Evolutionary conservation across 2,113 vertebrate genomes (phyloP).

Genomic region (Osmerus mordax): DNA sequence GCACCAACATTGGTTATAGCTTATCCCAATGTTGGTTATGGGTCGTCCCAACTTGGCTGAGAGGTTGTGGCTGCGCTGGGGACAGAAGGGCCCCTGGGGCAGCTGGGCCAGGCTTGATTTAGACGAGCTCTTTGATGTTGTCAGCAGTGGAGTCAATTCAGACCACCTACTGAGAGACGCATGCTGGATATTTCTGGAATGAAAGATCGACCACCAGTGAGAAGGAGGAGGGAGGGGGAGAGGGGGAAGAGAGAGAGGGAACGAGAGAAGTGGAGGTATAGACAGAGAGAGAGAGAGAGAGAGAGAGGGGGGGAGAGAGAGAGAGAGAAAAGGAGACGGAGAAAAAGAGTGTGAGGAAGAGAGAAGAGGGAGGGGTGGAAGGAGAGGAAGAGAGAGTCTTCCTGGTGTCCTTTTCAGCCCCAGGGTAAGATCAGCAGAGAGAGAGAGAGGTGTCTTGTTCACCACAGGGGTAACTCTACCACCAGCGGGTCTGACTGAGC

Average conservation of each 20-base stretch:
- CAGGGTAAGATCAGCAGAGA: slow-evolving; percentile 21
- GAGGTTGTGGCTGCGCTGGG: background rate
- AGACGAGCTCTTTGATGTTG: slow-evolving; percentile 48
- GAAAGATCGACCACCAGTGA: slow-evolving; percentile 50
- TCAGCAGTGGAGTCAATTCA: slow-evolving; percentile 48
- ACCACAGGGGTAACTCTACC: slow-evolving; percentile 53
- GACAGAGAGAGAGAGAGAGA: background rate
- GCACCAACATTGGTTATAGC: no score
- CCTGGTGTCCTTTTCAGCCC: no score
- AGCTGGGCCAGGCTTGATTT: background rate
- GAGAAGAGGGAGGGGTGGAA: slow-evolving; percentile 12
- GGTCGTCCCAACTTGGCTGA: background rate
- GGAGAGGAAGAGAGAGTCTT: background rate
- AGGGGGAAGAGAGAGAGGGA: background rate
- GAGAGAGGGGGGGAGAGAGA: background rate
- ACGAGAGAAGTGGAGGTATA: background rate
- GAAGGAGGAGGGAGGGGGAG: slow-evolving; percentile 14
- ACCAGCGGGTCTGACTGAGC: slow-evolving; percentile 8
- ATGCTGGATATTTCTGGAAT: slow-evolving; percentile 57
- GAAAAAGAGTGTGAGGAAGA: background rate
- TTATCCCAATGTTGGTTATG: slow-evolving; percentile 7
- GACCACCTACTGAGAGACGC: slow-evolving; percentile 47
- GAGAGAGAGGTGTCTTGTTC: slow-evolving; percentile 39
- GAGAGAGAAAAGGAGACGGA: background rate
- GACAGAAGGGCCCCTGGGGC: background rate